Conservation (phyloP, 2,113 vertebrate genomes). For the Ceratotherium simum region DNA sequence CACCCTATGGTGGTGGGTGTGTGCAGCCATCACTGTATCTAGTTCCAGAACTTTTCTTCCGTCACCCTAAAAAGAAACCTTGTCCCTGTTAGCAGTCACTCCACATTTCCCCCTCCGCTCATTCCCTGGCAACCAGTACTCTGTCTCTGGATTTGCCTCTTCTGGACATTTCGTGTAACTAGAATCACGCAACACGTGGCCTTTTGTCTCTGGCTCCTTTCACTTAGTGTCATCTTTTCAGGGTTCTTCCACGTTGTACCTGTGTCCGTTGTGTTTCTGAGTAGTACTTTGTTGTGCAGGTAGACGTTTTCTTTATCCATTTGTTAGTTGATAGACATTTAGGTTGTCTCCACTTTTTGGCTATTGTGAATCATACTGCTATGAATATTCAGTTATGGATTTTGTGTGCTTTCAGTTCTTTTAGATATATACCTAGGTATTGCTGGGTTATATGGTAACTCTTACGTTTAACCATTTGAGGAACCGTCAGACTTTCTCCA, state of each 20-base stretch:
- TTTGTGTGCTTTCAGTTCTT: constrained; percentile 28
- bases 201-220: background rate
- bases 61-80: background rate
- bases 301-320: background rate
- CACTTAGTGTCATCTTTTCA: background rate
- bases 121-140: background rate
- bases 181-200: background rate
- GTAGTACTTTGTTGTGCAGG: background rate
- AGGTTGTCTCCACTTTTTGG: background rate
- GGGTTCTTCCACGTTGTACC: background rate
- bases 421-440: background rate
- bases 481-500: background rate
- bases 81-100: background rate
- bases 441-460: background rate
- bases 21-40: background rate
- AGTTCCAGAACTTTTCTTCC: background rate
- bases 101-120: background rate
- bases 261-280: background rate
- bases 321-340: background rate
- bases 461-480: background rate
- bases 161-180: background rate
- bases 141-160: background rate
- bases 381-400: background rate
- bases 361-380: background rate
- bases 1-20: background rate